Evolutionary conservation across 2,113 vertebrate genomes (phyloP), one percentile per base, ranked within the genome.

Genomic region (Paedocypris sp.): DNA sequence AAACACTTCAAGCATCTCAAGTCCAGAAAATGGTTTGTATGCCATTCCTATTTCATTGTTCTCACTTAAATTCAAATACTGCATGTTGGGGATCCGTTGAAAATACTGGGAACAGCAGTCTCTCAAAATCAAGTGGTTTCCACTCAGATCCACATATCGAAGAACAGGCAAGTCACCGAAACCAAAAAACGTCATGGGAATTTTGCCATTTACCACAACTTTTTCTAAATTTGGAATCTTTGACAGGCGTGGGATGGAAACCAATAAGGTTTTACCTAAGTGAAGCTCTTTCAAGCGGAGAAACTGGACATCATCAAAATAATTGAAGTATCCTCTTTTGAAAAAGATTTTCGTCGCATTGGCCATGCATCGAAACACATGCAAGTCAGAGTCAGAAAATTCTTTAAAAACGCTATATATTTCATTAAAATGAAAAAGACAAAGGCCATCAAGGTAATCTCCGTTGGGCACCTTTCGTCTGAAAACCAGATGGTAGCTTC

Each of bases 21-120:
- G 29, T 1, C 74, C 77, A 42, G 13, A 41, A 47, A 0, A 31
- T 83, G 83, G 45, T 73, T 68, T 23, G 62, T 47, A 0, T 1
- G 1, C 38, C 82, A 8, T 12, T 0, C 1, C 35, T 43, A 90
- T 81, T 1, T 62, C 1, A 1, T 23, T 35, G 52, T 89, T 90
- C 69, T 68, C 82, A 51, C 87, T 89, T 22, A 90, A 41, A 39
- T 90, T 80, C 69, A 90, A 73, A 12, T 77, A 5, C 16, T 66
- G 80, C 50, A 90, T 67, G 4, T 52, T 78, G 11, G 51, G 43
- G 62, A 73, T 70, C 0, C 48, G 26, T 0, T 0, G 16, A 15
- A 73, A 52, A 2, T 0, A 0, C 0, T 0, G 0, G 23, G 67
- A 60, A 46, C 88, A 90, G 60, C 79, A 83, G 0, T 9, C 0